Percentiles rank a stretch among this genome's conserved stretches.
Evolutionary conservation across 2,113 vertebrate genomes (phyloP).

Genomic region (Holacanthus passer): DNA sequence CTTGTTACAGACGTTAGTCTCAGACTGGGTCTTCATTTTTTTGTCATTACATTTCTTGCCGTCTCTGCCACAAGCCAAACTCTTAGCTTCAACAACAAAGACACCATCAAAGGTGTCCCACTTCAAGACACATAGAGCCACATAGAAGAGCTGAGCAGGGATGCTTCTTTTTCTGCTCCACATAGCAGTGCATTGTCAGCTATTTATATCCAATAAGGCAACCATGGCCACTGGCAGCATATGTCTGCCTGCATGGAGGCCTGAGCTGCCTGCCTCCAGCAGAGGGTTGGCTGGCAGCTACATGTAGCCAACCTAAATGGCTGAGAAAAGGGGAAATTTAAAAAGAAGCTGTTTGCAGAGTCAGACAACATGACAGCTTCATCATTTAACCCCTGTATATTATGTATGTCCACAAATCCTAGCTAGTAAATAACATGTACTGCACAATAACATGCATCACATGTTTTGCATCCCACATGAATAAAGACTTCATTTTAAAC

Average conservation of each 20-base stretch:
- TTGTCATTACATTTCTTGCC: slow-evolving; percentile 7
- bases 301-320: slow-evolving; percentile 27
- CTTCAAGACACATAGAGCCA: slow-evolving; percentile 64
- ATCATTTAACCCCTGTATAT: neutral
- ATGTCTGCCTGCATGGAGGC: slow-evolving; percentile 72
- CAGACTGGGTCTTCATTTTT: slow-evolving; percentile 11
- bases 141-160: slow-evolving; percentile 50
- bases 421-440: neutral
- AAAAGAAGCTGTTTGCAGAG: neutral
- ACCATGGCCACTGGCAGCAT: slow-evolving; percentile 77
- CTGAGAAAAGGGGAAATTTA: neutral
- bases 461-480: no score
- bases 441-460: neutral
- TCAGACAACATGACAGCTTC: neutral
- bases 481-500: neutral
- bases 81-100: slow-evolving; percentile 53
- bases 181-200: slow-evolving; percentile 81
- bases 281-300: slow-evolving; percentile 42
- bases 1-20: neutral
- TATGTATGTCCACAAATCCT: neutral
- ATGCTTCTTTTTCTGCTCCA: slow-evolving; percentile 79
- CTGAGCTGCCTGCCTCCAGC: slow-evolving; percentile 52
- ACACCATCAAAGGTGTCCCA: slow-evolving; percentile 67
- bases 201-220: slow-evolving; percentile 81
- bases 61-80: slow-evolving; percentile 53